Conservation (phyloP, 2,888 invertebrate species). For the Osedax frankpressi region DNA sequence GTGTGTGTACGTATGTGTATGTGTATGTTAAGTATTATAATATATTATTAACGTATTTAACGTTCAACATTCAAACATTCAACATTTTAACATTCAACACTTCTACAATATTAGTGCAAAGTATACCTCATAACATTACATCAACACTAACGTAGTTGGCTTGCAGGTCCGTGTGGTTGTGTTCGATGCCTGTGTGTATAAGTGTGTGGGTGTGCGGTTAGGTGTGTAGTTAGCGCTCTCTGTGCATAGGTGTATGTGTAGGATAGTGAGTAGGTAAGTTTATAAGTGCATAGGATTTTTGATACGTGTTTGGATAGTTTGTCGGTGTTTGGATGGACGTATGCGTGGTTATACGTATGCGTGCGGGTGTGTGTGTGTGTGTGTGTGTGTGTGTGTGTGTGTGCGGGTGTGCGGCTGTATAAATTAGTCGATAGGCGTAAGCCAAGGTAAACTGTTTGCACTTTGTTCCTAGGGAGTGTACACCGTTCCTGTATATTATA, state of each 20-base stretch:
- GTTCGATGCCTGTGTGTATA: background rate
- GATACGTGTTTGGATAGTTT: background rate
- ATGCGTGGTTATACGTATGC: background rate
- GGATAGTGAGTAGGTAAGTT: background rate
- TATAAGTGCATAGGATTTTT: background rate
- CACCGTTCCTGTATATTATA: too few relatives aligned
- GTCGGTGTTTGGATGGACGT: background rate
- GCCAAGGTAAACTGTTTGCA: too few relatives aligned
- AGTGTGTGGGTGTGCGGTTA: background rate
- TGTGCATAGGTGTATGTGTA: background rate
- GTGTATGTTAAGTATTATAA: too few relatives aligned
- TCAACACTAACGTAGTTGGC: constrained; percentile 10
- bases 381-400: background rate
- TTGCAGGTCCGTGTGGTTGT: constrained; percentile 1
- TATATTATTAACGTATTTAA: too few relatives aligned
- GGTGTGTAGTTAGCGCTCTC: background rate
- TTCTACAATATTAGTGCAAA: too few relatives aligned
- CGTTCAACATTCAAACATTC: too few relatives aligned
- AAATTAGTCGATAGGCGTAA: too few relatives aligned
- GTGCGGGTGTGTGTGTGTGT: too few relatives aligned
- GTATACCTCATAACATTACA: too few relatives aligned
- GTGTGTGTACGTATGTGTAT: too few relatives aligned
- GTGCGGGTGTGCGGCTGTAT: background rate
- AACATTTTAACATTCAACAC: too few relatives aligned
- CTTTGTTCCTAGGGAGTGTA: too few relatives aligned